These are phyloP conservation scores for Tympanoctomys barrerae DNA, from an alignment of 2,797 vertebrate species.

Conservation along the genomic window DNA sequence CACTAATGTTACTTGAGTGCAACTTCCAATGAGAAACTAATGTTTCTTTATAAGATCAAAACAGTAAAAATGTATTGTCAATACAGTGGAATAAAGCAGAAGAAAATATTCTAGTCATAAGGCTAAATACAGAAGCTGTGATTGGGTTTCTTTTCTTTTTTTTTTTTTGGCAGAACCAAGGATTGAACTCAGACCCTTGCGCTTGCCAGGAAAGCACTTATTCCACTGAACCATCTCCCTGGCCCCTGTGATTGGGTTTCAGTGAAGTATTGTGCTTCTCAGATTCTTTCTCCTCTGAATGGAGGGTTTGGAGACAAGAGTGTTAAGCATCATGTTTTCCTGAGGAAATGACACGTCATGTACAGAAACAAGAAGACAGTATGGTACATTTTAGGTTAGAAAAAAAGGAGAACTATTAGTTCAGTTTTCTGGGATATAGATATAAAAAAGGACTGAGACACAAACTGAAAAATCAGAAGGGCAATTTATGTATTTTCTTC, in stretches of 20 bases:
- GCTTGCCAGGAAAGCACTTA: too few relatives aligned
- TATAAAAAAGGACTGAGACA: constrained; percentile 29
- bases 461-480: constrained; percentile 40
- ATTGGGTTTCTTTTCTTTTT: neutral
- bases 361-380: neutral
- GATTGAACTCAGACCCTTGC: too few relatives aligned
- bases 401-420: neutral
- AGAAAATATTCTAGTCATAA: constrained; percentile 5
- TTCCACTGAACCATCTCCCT: too few relatives aligned
- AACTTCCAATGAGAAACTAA: constrained; percentile 38
- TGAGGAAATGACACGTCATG: neutral
- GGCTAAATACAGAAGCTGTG: neutral
- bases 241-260: neutral
- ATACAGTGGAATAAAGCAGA: neutral
- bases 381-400: constrained; percentile 6
- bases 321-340: neutral
- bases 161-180: too few relatives aligned
- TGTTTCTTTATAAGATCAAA: constrained; percentile 26
- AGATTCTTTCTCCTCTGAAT: neutral
- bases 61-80: constrained; percentile 30
- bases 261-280: neutral
- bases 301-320: neutral
- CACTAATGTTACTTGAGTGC: constrained; percentile 8
- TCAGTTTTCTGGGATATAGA: neutral
- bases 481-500: neutral